Evolutionary conservation across 1,140 invertebrate species (phyloP), one percentile per base, ranked within the genome.

Genomic region (Ladona fulva): DNA sequence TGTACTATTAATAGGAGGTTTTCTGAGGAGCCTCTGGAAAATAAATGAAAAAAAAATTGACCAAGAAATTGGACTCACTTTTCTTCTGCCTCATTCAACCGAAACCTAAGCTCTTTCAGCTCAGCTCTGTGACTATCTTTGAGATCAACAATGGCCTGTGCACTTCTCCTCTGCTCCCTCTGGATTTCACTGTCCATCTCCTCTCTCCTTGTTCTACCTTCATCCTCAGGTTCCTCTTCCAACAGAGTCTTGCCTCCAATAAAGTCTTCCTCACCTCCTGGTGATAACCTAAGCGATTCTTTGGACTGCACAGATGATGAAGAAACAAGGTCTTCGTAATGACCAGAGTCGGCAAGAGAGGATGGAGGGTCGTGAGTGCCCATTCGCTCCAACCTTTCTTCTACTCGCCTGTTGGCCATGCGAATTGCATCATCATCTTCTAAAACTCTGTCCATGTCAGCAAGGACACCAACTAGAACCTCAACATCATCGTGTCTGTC

Each of bases 271-370:
- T 74, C 74, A 29, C 16, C 29, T 8, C 52, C 78, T 52, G 16
- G 79, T 82, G 84, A 78, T 10, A 81, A 42, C 74, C 76, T 77
- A 42, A 88, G 84, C n/a, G 90, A 91, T 80, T 92, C 91, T 84
- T 92, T 92, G 42, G 91, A 92, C 83, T 92, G 88, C 80, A 92
- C 84, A 6, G 92, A 92, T 73, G 78, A 76, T 10, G 91, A 91
- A 81, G 90, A 89, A 59, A 89, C 89, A 74, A 91, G 86, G 85
- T 95, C 93, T 84, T 95, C 94, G 85, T 93, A 94, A 85, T 94
- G 92, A 11, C 94, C 94, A 5, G 93, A 95, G 85, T 95, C 94
- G 22, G 92, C 91, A 81, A 93, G 90, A 3, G 93, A 95, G 59
- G 83, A 80, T 10, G 80, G 79, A 1, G 79, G 59, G 42, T 79